Evolutionary conservation across 2,888 invertebrate genomes (phyloP).

Genomic region (Limenitis camilla): DNA sequence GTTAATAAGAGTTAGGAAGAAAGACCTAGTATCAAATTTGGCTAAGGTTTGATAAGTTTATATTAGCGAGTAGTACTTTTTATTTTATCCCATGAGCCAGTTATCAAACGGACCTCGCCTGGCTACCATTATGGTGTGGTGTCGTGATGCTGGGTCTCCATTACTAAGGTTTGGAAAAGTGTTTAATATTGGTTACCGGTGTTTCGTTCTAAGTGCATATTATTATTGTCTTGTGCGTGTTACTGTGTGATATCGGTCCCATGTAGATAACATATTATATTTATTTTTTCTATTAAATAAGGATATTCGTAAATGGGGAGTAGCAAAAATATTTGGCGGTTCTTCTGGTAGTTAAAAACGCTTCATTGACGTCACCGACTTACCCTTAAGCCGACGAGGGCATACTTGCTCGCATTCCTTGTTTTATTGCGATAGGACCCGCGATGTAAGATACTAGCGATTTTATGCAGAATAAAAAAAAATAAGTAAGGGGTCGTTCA

Average conservation of each 20-base stretch:
- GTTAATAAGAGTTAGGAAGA: no score
- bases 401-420: slow-evolving; percentile 51
- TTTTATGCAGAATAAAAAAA: neutral
- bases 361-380: slow-evolving; percentile 27
- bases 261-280: slow-evolving; percentile 1
- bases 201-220: neutral
- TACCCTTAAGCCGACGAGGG: slow-evolving; percentile 39
- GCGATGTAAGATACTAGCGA: slow-evolving; percentile 24
- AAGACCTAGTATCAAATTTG: no score
- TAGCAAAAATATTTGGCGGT: slow-evolving; percentile 11
- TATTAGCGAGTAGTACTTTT: no score
- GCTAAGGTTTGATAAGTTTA: no score
- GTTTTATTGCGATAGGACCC: slow-evolving; percentile 45
- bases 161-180: no score
- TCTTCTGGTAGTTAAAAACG: slow-evolving; percentile 11
- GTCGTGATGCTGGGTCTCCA: no score
- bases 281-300: neutral
- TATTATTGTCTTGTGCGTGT: no score
- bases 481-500: no score
- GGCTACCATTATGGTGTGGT: no score
- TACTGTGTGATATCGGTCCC: neutral
- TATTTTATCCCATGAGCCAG: no score
- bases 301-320: slow-evolving; percentile 6
- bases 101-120: no score
- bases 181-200: no score